Conservation (phyloP, 2,113 vertebrate genomes). For the Odocoileus hemionus region DNA sequence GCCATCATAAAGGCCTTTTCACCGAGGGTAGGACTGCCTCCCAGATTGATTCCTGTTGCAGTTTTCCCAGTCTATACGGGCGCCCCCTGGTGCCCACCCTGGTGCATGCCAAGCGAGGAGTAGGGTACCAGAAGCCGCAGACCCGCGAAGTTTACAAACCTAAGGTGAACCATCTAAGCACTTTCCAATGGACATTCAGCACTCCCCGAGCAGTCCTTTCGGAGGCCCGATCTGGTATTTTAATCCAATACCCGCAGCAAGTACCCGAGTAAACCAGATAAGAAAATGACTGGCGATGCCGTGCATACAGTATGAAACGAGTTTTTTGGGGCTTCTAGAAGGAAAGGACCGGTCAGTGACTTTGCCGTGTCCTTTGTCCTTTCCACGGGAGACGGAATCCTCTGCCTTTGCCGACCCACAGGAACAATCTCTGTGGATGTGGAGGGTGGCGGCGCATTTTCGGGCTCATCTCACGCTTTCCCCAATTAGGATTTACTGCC, state of each 20-base stretch:
- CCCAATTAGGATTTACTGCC: constrained; percentile 81
- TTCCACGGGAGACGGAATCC: not conserved
- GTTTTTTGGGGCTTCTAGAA: not conserved
- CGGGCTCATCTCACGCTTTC: constrained; percentile 60
- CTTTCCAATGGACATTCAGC: not conserved
- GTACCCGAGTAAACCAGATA: not conserved
- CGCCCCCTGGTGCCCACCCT: constrained; percentile 58
- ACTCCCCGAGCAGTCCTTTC: not conserved
- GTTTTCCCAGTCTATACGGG: not conserved
- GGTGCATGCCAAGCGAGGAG: not conserved
- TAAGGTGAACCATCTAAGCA: not conserved
- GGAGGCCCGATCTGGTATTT: not conserved
- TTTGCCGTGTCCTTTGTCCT: not conserved
- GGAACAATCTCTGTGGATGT: not conserved
- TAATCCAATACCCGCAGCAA: not conserved
- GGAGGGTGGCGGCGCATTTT: constrained; percentile 32
- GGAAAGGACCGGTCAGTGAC: not conserved
- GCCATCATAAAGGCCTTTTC: not conserved
- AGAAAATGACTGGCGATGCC: not conserved
- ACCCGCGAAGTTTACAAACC: not conserved
- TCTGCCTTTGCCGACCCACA: not conserved
- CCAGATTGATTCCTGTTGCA: rapidly evolving
- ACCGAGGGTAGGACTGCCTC: too few relatives aligned
- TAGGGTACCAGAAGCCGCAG: constrained; percentile 44
- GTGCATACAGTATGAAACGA: not conserved